Evolutionary conservation across 1,140 invertebrate genomes (phyloP).

Genomic region (Lepidurus arcticus): DNA sequence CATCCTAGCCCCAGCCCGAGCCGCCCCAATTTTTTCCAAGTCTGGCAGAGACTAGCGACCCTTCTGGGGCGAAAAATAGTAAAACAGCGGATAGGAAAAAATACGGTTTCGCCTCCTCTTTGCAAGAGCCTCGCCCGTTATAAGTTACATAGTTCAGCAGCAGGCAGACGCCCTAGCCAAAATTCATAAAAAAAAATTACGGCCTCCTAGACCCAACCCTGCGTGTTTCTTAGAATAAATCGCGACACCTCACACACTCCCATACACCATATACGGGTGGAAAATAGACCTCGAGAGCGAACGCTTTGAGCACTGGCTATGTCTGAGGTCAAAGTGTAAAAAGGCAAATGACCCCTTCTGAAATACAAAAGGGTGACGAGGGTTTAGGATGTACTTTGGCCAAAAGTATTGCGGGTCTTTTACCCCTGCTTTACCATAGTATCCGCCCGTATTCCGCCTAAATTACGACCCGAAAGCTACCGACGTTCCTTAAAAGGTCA

Average conservation of each 20-base stretch:
- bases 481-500: too few species aligned
- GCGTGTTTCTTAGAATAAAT: background rate
- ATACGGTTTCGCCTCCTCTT: background rate
- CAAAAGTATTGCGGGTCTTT: background rate
- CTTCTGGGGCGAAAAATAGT: background rate
- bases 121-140: background rate
- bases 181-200: background rate
- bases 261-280: too few species aligned
- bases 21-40: background rate
- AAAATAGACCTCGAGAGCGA: background rate
- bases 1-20: background rate
- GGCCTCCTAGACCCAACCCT: background rate
- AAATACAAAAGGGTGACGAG: background rate
- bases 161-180: slow-evolving; percentile 5
- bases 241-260: background rate
- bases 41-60: slow-evolving; percentile 3
- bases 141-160: background rate
- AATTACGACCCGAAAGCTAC: too few species aligned
- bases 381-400: background rate
- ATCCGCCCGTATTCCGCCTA: too few species aligned
- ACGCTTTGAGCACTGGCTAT: background rate
- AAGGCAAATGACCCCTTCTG: too few species aligned
- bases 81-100: background rate
- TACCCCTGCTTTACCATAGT: background rate
- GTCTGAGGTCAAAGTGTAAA: background rate